These are phyloP conservation scores for Epinephelus fuscoguttatus DNA, from an alignment of 2,113 vertebrate species.

Conservation along the genomic window DNA sequence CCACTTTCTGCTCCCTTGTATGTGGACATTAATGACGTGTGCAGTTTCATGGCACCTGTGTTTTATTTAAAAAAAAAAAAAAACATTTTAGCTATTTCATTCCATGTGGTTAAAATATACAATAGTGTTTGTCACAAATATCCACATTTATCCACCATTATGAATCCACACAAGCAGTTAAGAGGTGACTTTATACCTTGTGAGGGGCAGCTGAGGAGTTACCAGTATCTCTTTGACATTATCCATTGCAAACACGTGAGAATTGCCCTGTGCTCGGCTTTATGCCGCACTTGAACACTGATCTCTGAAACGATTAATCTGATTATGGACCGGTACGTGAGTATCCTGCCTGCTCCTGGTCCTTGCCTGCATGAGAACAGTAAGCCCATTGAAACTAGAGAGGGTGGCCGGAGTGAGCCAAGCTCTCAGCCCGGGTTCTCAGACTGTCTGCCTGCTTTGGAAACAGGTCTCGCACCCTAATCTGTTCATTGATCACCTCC, in stretches of 20 bases:
- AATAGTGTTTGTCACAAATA: neutral
- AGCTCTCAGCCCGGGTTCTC: slow-evolving; percentile 46
- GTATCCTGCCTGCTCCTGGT: slow-evolving; percentile 61
- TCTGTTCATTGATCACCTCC: slow-evolving; percentile 44
- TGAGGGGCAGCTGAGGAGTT: slow-evolving; percentile 74
- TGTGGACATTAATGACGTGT: neutral
- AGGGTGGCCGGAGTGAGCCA: slow-evolving; percentile 42
- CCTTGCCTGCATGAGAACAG: slow-evolving; percentile 59
- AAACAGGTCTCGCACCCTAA: slow-evolving; percentile 36
- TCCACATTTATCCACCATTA: slow-evolving; percentile 27
- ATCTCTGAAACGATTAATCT: slow-evolving; percentile 75
- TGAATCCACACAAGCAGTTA: slow-evolving; percentile 52
- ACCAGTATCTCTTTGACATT: slow-evolving; percentile 83
- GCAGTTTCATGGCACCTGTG: neutral
- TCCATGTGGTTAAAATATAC: neutral
- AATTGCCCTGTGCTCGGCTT: slow-evolving; percentile 57
- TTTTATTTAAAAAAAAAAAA: neutral
- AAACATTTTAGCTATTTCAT: neutral
- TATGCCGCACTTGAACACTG: slow-evolving; percentile 47
- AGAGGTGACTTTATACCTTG: slow-evolving; percentile 72
- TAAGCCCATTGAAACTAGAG: slow-evolving; percentile 75
- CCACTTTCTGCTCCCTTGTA: slow-evolving; percentile 8
- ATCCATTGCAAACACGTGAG: slow-evolving; percentile 76
- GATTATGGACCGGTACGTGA: slow-evolving; percentile 71
- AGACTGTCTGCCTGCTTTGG: slow-evolving; percentile 39